These are phyloP conservation scores for Rotaria sp. DNA, from an alignment of 2,888 invertebrate genomes.

Conservation along the genomic window DNA sequence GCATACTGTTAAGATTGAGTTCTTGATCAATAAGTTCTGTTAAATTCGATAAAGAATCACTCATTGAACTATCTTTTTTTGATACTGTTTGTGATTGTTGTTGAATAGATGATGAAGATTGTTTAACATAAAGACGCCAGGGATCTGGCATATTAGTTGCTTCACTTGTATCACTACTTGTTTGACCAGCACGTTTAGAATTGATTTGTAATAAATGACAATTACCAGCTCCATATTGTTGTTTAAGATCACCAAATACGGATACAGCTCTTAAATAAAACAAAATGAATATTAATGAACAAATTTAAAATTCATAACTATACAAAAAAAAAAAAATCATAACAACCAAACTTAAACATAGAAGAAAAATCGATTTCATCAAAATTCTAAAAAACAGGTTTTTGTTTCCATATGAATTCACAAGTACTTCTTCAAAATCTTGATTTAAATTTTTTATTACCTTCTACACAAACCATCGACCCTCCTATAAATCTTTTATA, in stretches of 20 bases:
- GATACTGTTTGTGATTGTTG: background rate
- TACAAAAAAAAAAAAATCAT: too few species aligned
- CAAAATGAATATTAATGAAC: conserved; percentile 38
- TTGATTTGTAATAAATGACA: conserved; percentile 85
- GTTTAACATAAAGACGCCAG: conserved; percentile 65
- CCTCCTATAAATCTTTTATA: too few species aligned
- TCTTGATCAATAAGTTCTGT: conserved; percentile 16
- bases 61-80: background rate
- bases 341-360: too few species aligned
- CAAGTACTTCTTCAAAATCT: too few species aligned
- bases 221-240: conserved; percentile 74
- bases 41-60: conserved; percentile 19
- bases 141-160: conserved; percentile 64
- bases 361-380: too few species aligned
- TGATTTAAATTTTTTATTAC: too few species aligned
- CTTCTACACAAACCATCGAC: too few species aligned
- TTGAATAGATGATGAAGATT: background rate
- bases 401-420: too few species aligned
- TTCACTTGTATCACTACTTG: background rate
- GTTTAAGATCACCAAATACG: conserved; percentile 74
- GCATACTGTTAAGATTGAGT: background rate
- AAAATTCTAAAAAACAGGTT: too few species aligned
- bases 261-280: conserved; percentile 66
- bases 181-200: conserved; percentile 58
- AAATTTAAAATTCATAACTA: too few species aligned